A percentile compares a stretch with the other conserved stretches of the same genome.
Evolutionary conservation across 2,797 vertebrate species (phyloP).

Genomic region (Anisognathus igniventris): DNA sequence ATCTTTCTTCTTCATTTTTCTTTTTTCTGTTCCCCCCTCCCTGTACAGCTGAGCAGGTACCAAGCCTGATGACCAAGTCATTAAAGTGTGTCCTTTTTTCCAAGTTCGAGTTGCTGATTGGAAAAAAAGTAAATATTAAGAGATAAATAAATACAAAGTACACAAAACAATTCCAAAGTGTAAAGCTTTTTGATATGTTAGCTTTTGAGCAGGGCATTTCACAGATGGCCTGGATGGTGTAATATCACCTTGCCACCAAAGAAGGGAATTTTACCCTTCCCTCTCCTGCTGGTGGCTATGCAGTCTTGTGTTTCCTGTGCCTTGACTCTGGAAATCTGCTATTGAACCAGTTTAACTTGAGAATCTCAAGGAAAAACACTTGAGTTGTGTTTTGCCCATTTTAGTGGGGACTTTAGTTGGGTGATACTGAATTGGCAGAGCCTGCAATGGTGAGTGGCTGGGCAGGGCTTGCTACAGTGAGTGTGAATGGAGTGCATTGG

Average conservation of each 20-base stretch:
- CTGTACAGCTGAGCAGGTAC: not conserved
- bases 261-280: not conserved
- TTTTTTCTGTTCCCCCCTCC: accelerated
- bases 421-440: not conserved
- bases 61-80: not conserved
- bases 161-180: not conserved
- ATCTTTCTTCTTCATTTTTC: not conserved
- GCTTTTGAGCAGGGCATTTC: not conserved
- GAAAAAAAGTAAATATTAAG: not conserved
- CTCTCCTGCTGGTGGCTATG: not conserved
- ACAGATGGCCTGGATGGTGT: not conserved
- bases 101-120: not conserved
- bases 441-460: not conserved
- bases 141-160: not conserved
- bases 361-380: not conserved
- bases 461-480: not conserved
- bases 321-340: not conserved
- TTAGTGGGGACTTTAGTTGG: not conserved
- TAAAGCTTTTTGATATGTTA: accelerated
- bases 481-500: accelerated
- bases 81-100: not conserved
- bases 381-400: not conserved
- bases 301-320: not conserved
- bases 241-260: not conserved
- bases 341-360: not conserved